Evolutionary conservation across 1,140 invertebrate species (phyloP), one percentile per base, ranked within the genome.

Genomic region (Periplaneta americana): DNA sequence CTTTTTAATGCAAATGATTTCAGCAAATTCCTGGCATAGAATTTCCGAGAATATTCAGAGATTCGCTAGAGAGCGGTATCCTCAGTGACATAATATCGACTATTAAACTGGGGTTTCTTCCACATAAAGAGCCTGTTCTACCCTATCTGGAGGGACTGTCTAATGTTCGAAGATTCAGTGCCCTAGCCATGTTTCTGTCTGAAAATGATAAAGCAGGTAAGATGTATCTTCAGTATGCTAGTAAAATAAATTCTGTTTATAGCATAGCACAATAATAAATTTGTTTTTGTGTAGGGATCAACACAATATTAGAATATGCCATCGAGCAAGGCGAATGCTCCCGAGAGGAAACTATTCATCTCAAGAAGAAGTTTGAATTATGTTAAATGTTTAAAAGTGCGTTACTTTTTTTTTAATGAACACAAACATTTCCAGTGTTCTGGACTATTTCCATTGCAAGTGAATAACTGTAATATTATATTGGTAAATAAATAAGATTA

Each of bases 21-120:
- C 86, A 93, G 92, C 88, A 91, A 85, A 90, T 93, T 83, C 86
- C 87, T 9, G 88, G 90, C 15, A 81, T 86, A 22, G 86, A 85
- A 79, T 86, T 93, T 77, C 90, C 91, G 4, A 85, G 85, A 10
- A 90, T 93, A 83, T 92, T 93, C 84, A 87, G 89, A 85, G 91
- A 92, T 79, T 91, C 91, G 15, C 86, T 93, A 84, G 92, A 93
- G 83, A 90, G 89, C 66, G 88, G 90, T 81, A 88, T 90, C 11
- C 88, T 93, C 28, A 91, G 89, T 34, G 90, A 91, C 81, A 90
- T 93, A 39, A 37, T 93, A 28, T 83, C 83, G 8, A 84, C 88
- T 8, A 84, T 93, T 2, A 84, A 87, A 76, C 86, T 82, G 34
- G 85, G 88, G 74, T 90, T 89, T 83, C 74, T 85, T 15, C 85